Percentiles rank a stretch among this genome's conserved stretches.
Evolutionary conservation across 2,888 invertebrate genomes (phyloP).

Genomic region (Sphaerophoria rueppellii): DNA sequence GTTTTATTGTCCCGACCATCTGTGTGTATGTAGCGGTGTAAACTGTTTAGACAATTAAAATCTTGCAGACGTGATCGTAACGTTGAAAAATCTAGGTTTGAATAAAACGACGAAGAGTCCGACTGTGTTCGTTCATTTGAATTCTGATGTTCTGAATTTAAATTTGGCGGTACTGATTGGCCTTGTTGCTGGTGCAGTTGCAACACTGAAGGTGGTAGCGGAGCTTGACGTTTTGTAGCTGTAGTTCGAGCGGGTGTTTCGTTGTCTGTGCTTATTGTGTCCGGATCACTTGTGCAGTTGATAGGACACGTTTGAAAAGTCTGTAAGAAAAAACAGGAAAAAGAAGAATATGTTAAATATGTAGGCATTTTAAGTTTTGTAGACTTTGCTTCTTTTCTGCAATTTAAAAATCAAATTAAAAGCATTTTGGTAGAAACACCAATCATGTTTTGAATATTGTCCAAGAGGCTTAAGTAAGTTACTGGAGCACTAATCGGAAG

Average conservation of each 20-base stretch:
- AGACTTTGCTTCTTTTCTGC: not conserved
- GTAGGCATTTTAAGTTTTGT: not conserved
- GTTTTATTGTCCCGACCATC: slow-evolving; percentile 74
- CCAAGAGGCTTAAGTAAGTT: too few species aligned
- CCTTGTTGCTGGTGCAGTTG: slow-evolving; percentile 70
- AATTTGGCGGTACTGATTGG: slow-evolving; percentile 51
- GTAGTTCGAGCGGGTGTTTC: slow-evolving; percentile 78
- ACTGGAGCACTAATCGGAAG: too few species aligned
- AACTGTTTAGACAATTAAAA: slow-evolving; percentile 81
- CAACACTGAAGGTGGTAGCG: slow-evolving; percentile 66
- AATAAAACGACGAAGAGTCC: slow-evolving; percentile 79
- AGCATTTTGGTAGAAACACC: too few species aligned
- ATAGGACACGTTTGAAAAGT: slow-evolving; percentile 88
- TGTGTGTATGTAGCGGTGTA: slow-evolving; percentile 79
- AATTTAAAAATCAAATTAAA: not conserved
- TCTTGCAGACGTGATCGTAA: slow-evolving; percentile 87
- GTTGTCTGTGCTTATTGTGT: slow-evolving; percentile 79
- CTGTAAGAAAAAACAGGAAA: slow-evolving; percentile 82
- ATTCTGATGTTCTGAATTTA: slow-evolving; percentile 67
- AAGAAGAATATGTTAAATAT: not conserved
- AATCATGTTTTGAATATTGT: too few species aligned
- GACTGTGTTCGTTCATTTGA: slow-evolving; percentile 19
- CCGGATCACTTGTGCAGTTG: slow-evolving; percentile 80
- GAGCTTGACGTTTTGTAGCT: slow-evolving; percentile 72
- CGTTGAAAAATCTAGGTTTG: slow-evolving; percentile 83